Conservation (phyloP, 2,888 invertebrate genomes). For the Volucella bombylans region DNA sequence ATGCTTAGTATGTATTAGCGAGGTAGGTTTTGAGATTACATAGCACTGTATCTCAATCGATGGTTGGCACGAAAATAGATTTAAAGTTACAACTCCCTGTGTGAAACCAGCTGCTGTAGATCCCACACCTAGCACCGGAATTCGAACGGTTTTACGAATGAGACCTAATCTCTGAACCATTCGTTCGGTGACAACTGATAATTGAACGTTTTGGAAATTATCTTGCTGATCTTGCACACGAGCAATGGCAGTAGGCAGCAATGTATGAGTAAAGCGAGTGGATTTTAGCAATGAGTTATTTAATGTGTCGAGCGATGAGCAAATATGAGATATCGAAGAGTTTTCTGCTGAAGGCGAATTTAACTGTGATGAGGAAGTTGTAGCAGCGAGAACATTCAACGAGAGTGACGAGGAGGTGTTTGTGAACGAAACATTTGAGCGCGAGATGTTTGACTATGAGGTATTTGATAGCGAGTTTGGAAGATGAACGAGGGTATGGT, state of each 20-base stretch:
- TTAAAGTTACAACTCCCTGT: slow-evolving; percentile 10
- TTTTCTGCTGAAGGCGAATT: neutral
- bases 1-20: too few relatives aligned
- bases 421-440: neutral
- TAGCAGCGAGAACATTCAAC: neutral
- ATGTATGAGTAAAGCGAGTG: neutral
- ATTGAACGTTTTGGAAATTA: too few relatives aligned
- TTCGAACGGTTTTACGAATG: neutral
- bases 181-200: too few relatives aligned
- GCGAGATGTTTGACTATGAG: neutral
- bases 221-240: too few relatives aligned
- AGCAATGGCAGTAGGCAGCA: neutral
- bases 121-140: neutral
- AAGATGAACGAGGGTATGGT: slow-evolving; percentile 29
- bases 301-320: neutral
- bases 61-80: too few relatives aligned
- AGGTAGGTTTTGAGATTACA: slow-evolving; percentile 10
- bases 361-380: neutral
- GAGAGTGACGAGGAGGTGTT: neutral
- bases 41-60: neutral
- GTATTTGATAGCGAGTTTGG: too few relatives aligned
- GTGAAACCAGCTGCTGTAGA: slow-evolving; percentile 18
- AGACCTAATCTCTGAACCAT: too few relatives aligned
- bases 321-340: neutral
- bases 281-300: neutral